Percentiles rank a stretch among this genome's conserved stretches.
Evolutionary conservation across 2,888 invertebrate species (phyloP).

Genomic region (Siphonodentalium dalli): DNA sequence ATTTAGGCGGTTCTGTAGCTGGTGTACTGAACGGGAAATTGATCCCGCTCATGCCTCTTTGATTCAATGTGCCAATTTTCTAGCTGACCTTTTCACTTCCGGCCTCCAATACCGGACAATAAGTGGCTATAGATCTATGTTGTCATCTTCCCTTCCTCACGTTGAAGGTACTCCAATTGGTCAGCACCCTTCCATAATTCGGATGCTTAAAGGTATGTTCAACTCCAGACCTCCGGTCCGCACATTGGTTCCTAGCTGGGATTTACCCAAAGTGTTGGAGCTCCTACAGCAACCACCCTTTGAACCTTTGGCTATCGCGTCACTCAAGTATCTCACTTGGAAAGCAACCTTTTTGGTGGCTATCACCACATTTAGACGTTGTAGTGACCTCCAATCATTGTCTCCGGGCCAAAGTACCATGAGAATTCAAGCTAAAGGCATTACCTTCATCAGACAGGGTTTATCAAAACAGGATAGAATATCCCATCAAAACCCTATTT

Average conservation of each 20-base stretch:
- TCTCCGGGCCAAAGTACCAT: background rate
- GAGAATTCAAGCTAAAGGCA: conserved; percentile 1
- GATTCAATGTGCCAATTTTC: background rate
- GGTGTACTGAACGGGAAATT: background rate
- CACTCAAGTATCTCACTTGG: conserved; percentile 8
- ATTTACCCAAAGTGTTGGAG: conserved; percentile 16
- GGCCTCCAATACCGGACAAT: too few relatives aligned
- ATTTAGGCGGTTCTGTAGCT: background rate
- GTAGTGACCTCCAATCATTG: conserved; percentile 10
- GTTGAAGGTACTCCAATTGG: conserved; percentile 6
- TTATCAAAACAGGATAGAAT: conserved; percentile 2
- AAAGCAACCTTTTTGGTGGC: conserved; percentile 9
- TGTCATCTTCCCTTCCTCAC: conserved; percentile 5
- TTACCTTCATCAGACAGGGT: conserved; percentile 15
- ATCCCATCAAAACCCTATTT: background rate
- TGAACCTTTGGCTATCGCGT: conserved; percentile 17
- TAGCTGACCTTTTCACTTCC: background rate
- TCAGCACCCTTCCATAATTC: conserved; percentile 10
- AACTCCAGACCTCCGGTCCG: conserved; percentile 11
- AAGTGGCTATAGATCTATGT: too few relatives aligned
- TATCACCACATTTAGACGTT: conserved; percentile 12
- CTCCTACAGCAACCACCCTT: conserved; percentile 9
- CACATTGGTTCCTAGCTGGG: conserved; percentile 19
- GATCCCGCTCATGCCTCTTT: background rate
- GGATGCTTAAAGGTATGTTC: conserved; percentile 12